These are phyloP conservation scores for Heliconius hewitsoni DNA, from an alignment of 1,140 invertebrate genomes.

Conservation along the genomic window DNA sequence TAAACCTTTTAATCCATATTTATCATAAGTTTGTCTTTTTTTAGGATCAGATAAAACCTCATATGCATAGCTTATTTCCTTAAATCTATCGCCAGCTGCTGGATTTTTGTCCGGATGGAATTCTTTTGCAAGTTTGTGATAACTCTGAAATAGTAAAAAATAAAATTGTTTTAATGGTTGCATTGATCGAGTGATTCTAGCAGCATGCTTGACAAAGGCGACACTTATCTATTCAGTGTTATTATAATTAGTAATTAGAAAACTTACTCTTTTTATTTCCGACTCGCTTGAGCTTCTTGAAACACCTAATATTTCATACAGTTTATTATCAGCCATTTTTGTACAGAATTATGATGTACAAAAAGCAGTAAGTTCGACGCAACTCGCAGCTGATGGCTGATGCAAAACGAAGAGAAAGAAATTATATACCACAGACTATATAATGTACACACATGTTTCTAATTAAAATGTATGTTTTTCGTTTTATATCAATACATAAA, in stretches of 20 bases:
- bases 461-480: background rate
- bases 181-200: constrained; percentile 44
- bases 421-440: constrained; percentile 34
- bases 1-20: constrained; percentile 89
- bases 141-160: constrained; percentile 83
- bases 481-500: background rate
- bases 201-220: constrained; percentile 45
- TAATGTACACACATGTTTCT: background rate
- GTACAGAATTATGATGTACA: constrained; percentile 54
- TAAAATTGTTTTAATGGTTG: constrained; percentile 30
- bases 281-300: constrained; percentile 87
- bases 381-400: constrained; percentile 39
- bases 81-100: constrained; percentile 91
- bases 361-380: constrained; percentile 46
- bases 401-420: constrained; percentile 50
- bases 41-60: constrained; percentile 90
- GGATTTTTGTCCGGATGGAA: constrained; percentile 95
- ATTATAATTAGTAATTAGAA: background rate
- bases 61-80: constrained; percentile 94
- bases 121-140: constrained; percentile 92
- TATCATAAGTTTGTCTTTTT: constrained; percentile 88
- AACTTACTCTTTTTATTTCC: constrained; percentile 93
- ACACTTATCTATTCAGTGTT: constrained; percentile 1
- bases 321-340: constrained; percentile 87
- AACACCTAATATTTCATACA: constrained; percentile 93